These are phyloP conservation scores for Antechinus stuartii DNA, from an alignment of 2,113 vertebrate species.

Conservation along the genomic window DNA sequence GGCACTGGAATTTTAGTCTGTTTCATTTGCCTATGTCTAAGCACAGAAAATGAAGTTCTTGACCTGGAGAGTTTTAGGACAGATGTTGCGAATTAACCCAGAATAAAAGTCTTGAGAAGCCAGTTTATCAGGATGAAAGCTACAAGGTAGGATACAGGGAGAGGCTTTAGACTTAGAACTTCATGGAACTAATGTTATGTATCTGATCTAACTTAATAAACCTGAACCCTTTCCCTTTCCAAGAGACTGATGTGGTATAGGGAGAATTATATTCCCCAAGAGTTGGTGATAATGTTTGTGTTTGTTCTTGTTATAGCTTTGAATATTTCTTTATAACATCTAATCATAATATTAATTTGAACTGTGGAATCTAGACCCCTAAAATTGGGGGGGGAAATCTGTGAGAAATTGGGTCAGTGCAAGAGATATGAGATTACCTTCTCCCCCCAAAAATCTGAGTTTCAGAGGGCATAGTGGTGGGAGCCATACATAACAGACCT, in stretches of 20 bases:
- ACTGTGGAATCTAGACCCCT: no score
- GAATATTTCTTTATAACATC: no score
- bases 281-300: no score
- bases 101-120: background rate
- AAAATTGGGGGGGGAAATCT: no score
- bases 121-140: background rate
- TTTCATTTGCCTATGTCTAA: background rate
- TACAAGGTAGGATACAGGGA: background rate
- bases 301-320: no score
- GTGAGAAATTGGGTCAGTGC: no score
- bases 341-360: no score
- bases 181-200: background rate
- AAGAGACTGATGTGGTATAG: background rate
- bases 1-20: background rate
- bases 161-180: background rate
- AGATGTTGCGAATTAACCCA: background rate
- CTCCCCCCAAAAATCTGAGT: no score
- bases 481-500: no score
- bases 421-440: no score
- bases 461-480: no score
- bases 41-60: background rate
- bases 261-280: no score
- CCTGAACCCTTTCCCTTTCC: background rate
- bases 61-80: background rate
- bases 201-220: background rate